A percentile compares a stretch with the other conserved stretches of the same genome.
Evolutionary conservation across 2,113 vertebrate genomes (phyloP).

Genomic region (Diphyllodes magnificus): DNA sequence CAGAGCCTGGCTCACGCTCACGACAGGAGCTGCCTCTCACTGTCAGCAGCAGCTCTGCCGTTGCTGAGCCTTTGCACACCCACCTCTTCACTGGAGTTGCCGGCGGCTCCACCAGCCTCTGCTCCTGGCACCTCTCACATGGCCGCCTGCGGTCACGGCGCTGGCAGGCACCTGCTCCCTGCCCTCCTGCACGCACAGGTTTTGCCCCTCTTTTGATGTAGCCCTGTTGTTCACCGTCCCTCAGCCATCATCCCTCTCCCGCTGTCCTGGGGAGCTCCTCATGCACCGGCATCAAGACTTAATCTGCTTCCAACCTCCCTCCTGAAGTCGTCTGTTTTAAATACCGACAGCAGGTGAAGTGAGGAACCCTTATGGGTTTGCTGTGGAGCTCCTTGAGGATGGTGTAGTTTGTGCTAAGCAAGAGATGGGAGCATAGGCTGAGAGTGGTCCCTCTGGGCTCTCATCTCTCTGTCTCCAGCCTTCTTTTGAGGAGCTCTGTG

Average conservation of each 20-base stretch:
- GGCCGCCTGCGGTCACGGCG: fast-evolving
- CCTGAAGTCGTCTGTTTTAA: not conserved
- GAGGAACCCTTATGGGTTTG: not conserved
- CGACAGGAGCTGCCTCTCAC: conserved; percentile 29
- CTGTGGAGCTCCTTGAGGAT: not conserved
- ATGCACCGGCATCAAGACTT: not conserved
- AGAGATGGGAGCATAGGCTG: not conserved
- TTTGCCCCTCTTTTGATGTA: not conserved
- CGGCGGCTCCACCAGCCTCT: not conserved
- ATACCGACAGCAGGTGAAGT: fast-evolving
- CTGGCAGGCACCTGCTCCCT: not conserved
- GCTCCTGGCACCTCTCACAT: not conserved
- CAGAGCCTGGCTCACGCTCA: conserved; percentile 29
- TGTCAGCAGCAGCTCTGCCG: not conserved
- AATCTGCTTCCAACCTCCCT: not conserved
- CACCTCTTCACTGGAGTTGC: not conserved
- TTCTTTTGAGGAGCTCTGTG: not conserved
- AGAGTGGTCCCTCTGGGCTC: not conserved
- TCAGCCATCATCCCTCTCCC: fast-evolving
- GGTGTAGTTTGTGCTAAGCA: not conserved
- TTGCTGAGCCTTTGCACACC: not conserved
- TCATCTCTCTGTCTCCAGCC: not conserved
- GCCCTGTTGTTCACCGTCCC: not conserved
- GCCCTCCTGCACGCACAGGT: not conserved
- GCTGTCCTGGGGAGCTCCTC: not conserved